A percentile compares a stretch with the other conserved stretches of the same genome.
phyloP scores from a whole-genome alignment of 2,888 invertebrate species.

The Suillia variegata region DNA sequence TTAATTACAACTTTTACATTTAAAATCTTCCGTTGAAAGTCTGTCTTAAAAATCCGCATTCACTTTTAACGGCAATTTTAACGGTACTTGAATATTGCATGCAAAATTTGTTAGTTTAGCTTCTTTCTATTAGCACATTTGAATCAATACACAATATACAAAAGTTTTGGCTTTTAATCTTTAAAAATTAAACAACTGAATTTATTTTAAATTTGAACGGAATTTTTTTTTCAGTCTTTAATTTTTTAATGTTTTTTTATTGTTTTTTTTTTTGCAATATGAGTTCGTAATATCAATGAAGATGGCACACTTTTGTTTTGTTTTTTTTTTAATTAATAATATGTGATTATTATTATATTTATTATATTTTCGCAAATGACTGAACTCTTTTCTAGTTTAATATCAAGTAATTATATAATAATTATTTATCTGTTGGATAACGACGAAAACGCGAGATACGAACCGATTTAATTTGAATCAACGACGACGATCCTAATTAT shows the following conservation, averaged over 20 bases:
- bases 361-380: constrained; percentile 28
- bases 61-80: no score
- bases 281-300: constrained; percentile 27
- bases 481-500: not conserved
- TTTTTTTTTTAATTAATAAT: not conserved
- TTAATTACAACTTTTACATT: constrained; percentile 11
- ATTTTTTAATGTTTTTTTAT: constrained; percentile 7
- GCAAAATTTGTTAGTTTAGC: no score
- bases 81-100: no score
- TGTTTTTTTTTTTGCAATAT: constrained; percentile 37
- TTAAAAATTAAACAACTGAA: constrained; percentile 2
- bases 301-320: not conserved
- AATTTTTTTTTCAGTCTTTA: constrained; percentile 21
- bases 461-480: constrained; percentile 32
- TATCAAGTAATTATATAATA: constrained; percentile 35
- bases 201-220: constrained; percentile 32
- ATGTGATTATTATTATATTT: constrained; percentile 26
- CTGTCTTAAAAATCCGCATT: no score
- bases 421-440: no score
- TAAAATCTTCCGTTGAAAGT: no score
- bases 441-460: constrained; percentile 38
- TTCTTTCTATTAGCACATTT: not conserved
- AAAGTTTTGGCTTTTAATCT: no score
- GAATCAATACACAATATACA: not conserved
- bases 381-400: constrained; percentile 34